A percentile compares a stretch with the other conserved stretches of the same genome.
phyloP scores from a whole-genome alignment of 1,140 invertebrate species.

The Sinonovacula constricta region DNA sequence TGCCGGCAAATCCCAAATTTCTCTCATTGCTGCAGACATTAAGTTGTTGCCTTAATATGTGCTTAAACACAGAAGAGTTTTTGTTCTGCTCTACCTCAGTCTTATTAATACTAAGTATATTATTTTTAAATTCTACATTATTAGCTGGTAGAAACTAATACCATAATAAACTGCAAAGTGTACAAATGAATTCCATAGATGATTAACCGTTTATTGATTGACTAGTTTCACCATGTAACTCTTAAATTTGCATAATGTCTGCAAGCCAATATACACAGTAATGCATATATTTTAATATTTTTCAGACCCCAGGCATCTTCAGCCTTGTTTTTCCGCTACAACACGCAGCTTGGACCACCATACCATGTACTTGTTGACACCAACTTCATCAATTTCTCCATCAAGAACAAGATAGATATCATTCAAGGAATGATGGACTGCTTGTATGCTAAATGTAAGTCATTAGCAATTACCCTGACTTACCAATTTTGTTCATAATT shows the following conservation, averaged over 20 bases:
- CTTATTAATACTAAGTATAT: neutral
- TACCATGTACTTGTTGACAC: constrained; percentile 98
- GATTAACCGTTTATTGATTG: neutral
- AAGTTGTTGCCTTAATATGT: no score
- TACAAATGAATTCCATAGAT: neutral
- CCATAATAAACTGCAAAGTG: neutral
- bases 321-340: constrained; percentile 98
- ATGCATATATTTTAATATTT: constrained; percentile 26
- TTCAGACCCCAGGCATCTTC: constrained; percentile 89
- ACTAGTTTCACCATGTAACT: neutral
- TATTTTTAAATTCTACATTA: neutral
- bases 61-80: no score
- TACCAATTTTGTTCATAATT: no score
- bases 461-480: no score
- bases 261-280: neutral
- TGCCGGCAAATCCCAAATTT: no score
- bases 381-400: constrained; percentile 99
- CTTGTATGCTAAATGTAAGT: constrained; percentile 96
- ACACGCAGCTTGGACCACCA: constrained; percentile 98
- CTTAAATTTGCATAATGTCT: neutral
- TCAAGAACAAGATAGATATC: constrained; percentile 99
- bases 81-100: no score
- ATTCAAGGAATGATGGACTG: constrained; percentile 99
- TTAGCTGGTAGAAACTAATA: neutral
- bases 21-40: no score